Evolutionary conservation across 2,113 vertebrate species (phyloP).

Genomic region (Ramphastos sulfuratus): DNA sequence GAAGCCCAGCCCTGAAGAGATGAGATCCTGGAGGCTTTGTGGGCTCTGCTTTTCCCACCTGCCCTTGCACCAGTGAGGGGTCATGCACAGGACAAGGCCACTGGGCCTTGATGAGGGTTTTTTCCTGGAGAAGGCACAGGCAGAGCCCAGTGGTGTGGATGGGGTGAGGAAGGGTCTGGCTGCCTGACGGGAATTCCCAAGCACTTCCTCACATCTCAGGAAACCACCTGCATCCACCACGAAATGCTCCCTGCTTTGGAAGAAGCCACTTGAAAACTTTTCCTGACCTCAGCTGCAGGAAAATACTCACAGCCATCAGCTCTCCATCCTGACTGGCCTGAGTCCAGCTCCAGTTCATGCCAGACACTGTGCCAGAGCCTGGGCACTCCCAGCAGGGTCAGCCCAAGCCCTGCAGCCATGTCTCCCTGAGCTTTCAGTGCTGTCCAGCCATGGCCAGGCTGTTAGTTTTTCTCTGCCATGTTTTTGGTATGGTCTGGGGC

Average conservation of each 20-base stretch:
- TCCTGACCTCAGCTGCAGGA: background rate
- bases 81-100: background rate
- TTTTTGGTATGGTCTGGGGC: background rate
- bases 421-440: background rate
- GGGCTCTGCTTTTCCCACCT: background rate
- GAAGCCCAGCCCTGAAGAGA: background rate
- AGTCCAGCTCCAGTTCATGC: background rate
- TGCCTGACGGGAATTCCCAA: background rate
- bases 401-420: background rate
- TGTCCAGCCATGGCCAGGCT: background rate
- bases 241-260: background rate
- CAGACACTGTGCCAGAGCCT: background rate
- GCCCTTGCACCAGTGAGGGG: rapidly evolving
- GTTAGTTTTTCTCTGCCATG: rapidly evolving
- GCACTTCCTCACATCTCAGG: background rate
- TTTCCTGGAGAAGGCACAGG: background rate
- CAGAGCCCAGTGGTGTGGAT: background rate
- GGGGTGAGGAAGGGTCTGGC: background rate
- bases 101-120: background rate
- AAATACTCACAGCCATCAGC: background rate
- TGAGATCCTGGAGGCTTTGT: background rate
- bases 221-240: background rate
- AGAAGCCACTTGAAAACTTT: background rate
- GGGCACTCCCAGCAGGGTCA: background rate
- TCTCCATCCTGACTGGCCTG: background rate